Conservation (phyloP, 2,797 vertebrate genomes). For the Triplophysa yarkandensis region DNA sequence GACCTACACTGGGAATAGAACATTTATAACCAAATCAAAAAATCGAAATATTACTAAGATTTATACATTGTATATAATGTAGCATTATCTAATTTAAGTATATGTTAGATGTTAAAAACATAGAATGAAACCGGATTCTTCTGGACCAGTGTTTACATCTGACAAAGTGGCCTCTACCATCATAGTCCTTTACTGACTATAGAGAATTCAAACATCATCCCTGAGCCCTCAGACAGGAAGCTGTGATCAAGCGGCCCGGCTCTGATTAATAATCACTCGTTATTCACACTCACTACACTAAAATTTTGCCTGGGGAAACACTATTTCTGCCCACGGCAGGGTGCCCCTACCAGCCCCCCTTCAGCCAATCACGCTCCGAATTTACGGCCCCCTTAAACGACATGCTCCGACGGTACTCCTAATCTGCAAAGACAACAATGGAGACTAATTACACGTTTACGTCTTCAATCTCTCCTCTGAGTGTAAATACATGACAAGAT, state of each 20-base stretch:
- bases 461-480: conserved; percentile 56
- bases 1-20: no score
- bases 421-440: conserved; percentile 63
- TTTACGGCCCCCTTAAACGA: conserved; percentile 69
- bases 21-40: no score
- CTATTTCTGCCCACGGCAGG: conserved; percentile 85
- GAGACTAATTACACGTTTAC: conserved; percentile 64
- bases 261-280: conserved; percentile 90
- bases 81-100: no score
- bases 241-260: conserved; percentile 68
- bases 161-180: no score
- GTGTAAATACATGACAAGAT: conserved; percentile 59
- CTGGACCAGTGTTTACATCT: no score
- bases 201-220: conserved; percentile 41
- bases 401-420: conserved; percentile 56
- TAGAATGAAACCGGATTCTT: no score
- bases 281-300: conserved; percentile 93
- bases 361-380: conserved; percentile 80
- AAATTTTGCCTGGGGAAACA: conserved; percentile 83
- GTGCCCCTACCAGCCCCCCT: conserved; percentile 82
- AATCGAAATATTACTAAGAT: no score
- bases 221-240: conserved; percentile 45
- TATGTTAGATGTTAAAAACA: no score
- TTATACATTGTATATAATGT: no score
- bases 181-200: conserved; percentile 35